Conservation (phyloP, 2,888 invertebrate species). For the Dorcus parallelipipedus region DNA sequence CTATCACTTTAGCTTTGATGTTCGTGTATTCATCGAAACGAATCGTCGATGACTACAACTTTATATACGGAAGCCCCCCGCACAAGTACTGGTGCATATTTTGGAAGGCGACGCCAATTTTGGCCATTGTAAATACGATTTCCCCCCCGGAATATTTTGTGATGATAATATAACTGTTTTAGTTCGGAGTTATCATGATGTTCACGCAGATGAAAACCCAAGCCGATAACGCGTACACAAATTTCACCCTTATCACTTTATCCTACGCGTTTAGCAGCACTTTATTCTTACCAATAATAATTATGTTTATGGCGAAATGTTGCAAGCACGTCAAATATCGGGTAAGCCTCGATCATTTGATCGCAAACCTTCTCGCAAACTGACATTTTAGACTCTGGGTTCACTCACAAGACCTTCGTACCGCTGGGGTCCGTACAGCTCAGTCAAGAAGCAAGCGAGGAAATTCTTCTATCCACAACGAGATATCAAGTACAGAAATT, state of each 20-base stretch:
- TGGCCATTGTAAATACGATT: slow-evolving; percentile 14
- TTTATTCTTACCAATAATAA: slow-evolving; percentile 17
- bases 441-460: slow-evolving; percentile 8
- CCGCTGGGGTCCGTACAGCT: slow-evolving; percentile 17
- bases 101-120: slow-evolving; percentile 20
- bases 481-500: slow-evolving; percentile 18
- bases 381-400: slow-evolving; percentile 7
- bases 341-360: slow-evolving; percentile 6
- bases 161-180: neutral
- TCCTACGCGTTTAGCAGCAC: slow-evolving; percentile 9
- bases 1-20: slow-evolving; percentile 14
- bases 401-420: slow-evolving; percentile 12
- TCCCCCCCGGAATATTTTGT: neutral
- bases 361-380: neutral
- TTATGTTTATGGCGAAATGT: slow-evolving; percentile 18
- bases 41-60: slow-evolving; percentile 20
- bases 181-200: slow-evolving; percentile 18
- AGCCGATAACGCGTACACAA: neutral
- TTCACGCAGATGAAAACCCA: neutral
- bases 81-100: slow-evolving; percentile 14
- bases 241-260: neutral
- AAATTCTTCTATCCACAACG: slow-evolving; percentile 18
- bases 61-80: slow-evolving; percentile 14
- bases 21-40: slow-evolving; percentile 20
- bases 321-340: slow-evolving; percentile 19